Evolutionary conservation across 2,113 vertebrate genomes (phyloP).

Genomic region (Etia nguti): DNA sequence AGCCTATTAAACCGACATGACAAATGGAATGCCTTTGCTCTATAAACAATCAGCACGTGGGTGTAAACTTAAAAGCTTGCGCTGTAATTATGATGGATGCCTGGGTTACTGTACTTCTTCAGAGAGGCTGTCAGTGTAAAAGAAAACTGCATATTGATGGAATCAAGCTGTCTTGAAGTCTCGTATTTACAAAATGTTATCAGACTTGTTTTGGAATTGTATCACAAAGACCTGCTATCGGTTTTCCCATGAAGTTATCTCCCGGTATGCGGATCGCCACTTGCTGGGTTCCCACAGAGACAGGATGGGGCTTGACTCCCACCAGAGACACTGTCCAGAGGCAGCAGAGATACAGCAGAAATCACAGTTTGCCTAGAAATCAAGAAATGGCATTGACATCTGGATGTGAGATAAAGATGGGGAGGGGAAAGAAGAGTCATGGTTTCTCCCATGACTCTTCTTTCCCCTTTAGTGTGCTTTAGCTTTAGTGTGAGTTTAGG

Average conservation of each 20-base stretch:
- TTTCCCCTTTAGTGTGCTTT: no score
- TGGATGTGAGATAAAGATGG: background rate
- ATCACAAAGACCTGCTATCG: slow-evolving; percentile 30
- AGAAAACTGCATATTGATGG: slow-evolving; percentile 16
- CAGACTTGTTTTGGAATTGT: slow-evolving; percentile 34
- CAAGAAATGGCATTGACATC: background rate
- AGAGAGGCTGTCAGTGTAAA: background rate
- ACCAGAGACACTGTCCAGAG: slow-evolving; percentile 39
- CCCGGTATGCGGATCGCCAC: slow-evolving; percentile 43
- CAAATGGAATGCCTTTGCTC: slow-evolving; percentile 28
- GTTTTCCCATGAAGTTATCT: slow-evolving; percentile 54
- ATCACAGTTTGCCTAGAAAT: slow-evolving; percentile 24
- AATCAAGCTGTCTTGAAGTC: slow-evolving; percentile 13
- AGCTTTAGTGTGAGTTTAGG: background rate
- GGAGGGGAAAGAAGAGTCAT: background rate
- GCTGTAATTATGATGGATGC: slow-evolving; percentile 44
- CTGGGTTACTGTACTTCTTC: slow-evolving; percentile 11
- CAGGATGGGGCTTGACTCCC: slow-evolving; percentile 32
- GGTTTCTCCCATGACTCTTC: no score
- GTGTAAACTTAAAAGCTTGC: slow-evolving; percentile 16
- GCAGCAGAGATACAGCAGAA: background rate
- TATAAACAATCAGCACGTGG: slow-evolving; percentile 43
- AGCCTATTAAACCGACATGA: slow-evolving; percentile 45
- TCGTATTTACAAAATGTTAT: slow-evolving; percentile 25
- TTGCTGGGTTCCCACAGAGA: slow-evolving; percentile 33